These are phyloP conservation scores for Drosophila bocki DNA, from an alignment of 1,140 invertebrate genomes.

Conservation along the genomic window DNA sequence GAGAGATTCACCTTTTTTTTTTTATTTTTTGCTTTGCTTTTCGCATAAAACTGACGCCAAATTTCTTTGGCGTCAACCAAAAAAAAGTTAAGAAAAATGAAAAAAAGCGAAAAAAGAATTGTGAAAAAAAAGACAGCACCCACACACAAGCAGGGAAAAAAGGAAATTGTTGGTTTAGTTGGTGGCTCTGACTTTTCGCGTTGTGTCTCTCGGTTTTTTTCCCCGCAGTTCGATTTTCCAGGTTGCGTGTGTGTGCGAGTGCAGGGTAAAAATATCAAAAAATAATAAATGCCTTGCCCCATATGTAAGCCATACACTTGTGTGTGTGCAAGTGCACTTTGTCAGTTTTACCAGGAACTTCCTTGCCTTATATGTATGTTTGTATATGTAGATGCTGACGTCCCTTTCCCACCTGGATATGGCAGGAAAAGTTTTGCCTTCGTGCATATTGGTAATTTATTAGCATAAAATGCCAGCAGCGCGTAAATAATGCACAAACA, in stretches of 20 bases:
- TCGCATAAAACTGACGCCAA: conserved; percentile 79
- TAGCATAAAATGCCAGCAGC: conserved; percentile 79
- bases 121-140: conserved; percentile 37
- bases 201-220: conserved; percentile 24
- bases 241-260: conserved; percentile 21
- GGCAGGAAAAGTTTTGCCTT: conserved; percentile 74
- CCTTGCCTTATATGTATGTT: conserved; percentile 13
- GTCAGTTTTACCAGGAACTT: conserved; percentile 67
- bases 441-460: conserved; percentile 82
- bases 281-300: conserved; percentile 69
- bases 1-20: conserved; percentile 51
- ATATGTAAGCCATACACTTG: conserved; percentile 14
- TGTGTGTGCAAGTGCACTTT: conserved; percentile 56
- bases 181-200: conserved; percentile 65
- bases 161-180: conserved; percentile 55
- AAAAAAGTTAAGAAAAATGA: conserved; percentile 23
- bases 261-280: conserved; percentile 66
- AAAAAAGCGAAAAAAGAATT: conserved; percentile 2
- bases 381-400: neutral
- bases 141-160: conserved; percentile 10
- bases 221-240: conserved; percentile 65
- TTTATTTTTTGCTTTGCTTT: conserved; percentile 45
- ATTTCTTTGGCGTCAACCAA: conserved; percentile 81
- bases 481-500: conserved; percentile 81
- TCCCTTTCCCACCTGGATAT: conserved; percentile 44